Base-by-base conservation (phyloP, 2,888 invertebrate species). In the Sepiola atlantica region DNA sequence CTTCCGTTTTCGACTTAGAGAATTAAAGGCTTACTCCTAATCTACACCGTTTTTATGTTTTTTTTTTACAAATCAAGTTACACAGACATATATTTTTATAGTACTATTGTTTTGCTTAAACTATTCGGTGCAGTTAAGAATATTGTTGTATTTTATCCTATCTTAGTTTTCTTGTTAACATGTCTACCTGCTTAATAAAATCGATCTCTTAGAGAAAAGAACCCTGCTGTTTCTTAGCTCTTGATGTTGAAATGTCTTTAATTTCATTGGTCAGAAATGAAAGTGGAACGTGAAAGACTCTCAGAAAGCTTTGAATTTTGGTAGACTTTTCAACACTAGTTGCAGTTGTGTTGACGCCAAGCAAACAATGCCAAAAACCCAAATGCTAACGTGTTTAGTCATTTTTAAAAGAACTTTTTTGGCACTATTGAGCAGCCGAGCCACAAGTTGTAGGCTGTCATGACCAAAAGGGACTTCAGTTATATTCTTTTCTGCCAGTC, bases 291-390 rank as follows among this genome's bases (percentile, higher is more conserved):
- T 77, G 77, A 77, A 77, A 77, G n/a, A 32, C 77, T n/a, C n/a
- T 77, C 77, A n/a, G n/a, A n/a, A 77, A 77, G 77, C 77, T 77
- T 77, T 77, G 77, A 77, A 77, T 77, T n/a, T 77, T 77, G 45
- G 77, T 77, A 77, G 77, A 77, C 77, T 77, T 77, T 77, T 77
- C 77, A 77, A n/a, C 77, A n/a, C n/a, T 77, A 16, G 77, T 77
- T 77, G n/a, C 77, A 77, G 77, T 77, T 77, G 77, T 77, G 77
- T n/a, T 77, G 77, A 77, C 77, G 77, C 77, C 77, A 77, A 77
- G 16, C 77, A 77, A 32, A 77, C 77, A 77, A 77, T 77, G n/a
- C 77, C 77, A 77, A n/a, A 77, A 77, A 77, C 77, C 77, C n/a
- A 77, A 77, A 77, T 77, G 77, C 77, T 77, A n/a, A n/a, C 4